Evolutionary conservation across 92 coral and sea anemone species (phyloP).

Genomic region (Isaurus tuberculatus): DNA sequence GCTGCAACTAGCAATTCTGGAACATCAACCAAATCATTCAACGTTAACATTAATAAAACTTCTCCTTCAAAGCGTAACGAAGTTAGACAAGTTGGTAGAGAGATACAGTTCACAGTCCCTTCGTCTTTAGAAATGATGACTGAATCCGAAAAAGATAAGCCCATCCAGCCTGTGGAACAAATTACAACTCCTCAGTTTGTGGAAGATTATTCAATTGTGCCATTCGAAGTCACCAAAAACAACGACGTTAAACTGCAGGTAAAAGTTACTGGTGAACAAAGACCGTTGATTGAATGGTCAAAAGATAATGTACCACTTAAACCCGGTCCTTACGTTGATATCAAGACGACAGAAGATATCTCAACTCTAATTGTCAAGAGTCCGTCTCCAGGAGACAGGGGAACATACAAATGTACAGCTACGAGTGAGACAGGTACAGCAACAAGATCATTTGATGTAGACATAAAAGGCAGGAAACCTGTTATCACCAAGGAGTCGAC

Average conservation of each 20-base stretch:
- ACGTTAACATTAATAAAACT: slow-evolving; percentile 42
- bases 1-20: slow-evolving; percentile 83
- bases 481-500: slow-evolving; percentile 25
- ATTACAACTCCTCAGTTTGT: slow-evolving; percentile 38
- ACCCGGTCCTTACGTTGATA: slow-evolving; percentile 41
- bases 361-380: slow-evolving; percentile 62
- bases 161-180: slow-evolving; percentile 33
- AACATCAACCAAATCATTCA: slow-evolving; percentile 66
- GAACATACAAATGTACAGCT: slow-evolving; percentile 69
- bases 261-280: slow-evolving; percentile 70
- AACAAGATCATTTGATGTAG: slow-evolving; percentile 61
- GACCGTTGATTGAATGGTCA: slow-evolving; percentile 76
- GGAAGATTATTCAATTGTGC: slow-evolving; percentile 47
- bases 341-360: slow-evolving; percentile 50
- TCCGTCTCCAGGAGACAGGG: slow-evolving; percentile 74
- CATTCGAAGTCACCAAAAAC: slow-evolving; percentile 43
- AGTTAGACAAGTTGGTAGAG: background rate
- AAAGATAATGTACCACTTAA: slow-evolving; percentile 63
- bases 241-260: slow-evolving; percentile 46
- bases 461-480: slow-evolving; percentile 55
- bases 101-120: slow-evolving; percentile 34
- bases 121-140: slow-evolving; percentile 25
- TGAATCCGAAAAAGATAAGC: slow-evolving; percentile 40
- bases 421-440: slow-evolving; percentile 68
- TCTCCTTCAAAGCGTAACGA: background rate